Percentiles rank a stretch among this genome's conserved stretches.
Evolutionary conservation across 2,113 vertebrate genomes (phyloP).

Genomic region (Burhinus bistriatus): DNA sequence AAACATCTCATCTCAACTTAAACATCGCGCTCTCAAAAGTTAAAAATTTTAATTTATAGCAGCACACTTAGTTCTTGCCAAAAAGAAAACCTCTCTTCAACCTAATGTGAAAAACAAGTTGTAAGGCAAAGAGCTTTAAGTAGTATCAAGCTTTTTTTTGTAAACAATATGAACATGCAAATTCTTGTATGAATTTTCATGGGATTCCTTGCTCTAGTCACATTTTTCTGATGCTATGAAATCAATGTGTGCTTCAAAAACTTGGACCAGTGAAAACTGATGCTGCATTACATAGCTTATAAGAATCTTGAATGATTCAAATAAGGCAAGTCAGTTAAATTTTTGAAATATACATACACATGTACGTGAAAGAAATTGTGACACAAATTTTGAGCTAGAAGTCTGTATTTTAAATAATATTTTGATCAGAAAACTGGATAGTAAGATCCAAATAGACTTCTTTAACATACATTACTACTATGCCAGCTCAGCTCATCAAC

Average conservation of each 20-base stretch:
- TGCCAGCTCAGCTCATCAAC: conserved; percentile 37
- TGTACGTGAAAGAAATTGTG: not conserved
- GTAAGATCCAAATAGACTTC: not conserved
- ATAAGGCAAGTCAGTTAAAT: not conserved
- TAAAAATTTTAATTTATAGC: conserved; percentile 21
- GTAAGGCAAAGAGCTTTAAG: not conserved
- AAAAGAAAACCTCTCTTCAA: not conserved
- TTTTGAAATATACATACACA: not conserved
- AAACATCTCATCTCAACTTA: not conserved
- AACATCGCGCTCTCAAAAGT: not conserved
- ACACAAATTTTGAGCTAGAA: not conserved
- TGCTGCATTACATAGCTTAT: not conserved
- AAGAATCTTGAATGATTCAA: not conserved
- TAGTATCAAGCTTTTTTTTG: not conserved
- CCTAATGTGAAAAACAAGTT: not conserved
- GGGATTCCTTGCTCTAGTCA: not conserved
- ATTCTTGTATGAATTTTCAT: not conserved
- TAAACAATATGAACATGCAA: not conserved
- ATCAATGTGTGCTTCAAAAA: not conserved
- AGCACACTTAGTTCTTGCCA: not conserved
- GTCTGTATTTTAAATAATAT: not conserved
- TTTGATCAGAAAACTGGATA: not conserved
- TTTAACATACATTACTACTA: not conserved
- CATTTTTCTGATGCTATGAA: not conserved
- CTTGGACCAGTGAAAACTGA: not conserved